Conservation (phyloP, 2,797 vertebrate species). For the Trematomus bernacchii region DNA sequence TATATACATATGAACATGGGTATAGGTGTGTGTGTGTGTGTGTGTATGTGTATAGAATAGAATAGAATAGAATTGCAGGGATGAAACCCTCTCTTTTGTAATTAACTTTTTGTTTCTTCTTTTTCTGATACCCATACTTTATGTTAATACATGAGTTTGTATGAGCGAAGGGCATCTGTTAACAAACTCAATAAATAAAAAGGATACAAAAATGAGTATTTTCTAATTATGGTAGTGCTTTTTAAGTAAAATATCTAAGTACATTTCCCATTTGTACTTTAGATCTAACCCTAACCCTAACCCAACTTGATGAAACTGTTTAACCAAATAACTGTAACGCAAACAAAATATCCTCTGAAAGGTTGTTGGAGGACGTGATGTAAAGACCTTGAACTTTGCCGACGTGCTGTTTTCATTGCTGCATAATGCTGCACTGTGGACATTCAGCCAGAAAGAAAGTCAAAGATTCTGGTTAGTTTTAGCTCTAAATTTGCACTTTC, state of each 20-base stretch:
- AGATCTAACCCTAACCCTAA: no score
- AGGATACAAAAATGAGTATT: background rate
- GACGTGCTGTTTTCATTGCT: slow-evolving; percentile 21
- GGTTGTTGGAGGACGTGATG: background rate
- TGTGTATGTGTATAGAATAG: no score
- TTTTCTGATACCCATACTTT: no score
- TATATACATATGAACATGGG: no score
- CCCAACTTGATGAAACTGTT: background rate
- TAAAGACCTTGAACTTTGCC: background rate
- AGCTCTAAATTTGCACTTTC: slow-evolving; percentile 21
- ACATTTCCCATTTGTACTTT: background rate
- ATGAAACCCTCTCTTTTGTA: no score
- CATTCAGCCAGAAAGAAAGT: slow-evolving; percentile 28
- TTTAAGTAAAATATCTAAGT: background rate
- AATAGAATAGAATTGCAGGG: no score
- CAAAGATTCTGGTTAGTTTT: slow-evolving; percentile 17
- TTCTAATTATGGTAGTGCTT: background rate
- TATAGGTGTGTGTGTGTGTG: no score
- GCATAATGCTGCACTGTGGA: slow-evolving; percentile 28
- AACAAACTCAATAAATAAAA: no score
- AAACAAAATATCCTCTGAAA: background rate
- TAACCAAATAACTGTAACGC: background rate
- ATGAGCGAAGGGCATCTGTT: no score
- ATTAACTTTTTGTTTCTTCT: no score
- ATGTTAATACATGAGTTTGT: no score